A percentile compares a stretch with the other conserved stretches of the same genome.
Evolutionary conservation across 35 echinoderm and acorn worm genomes (phyloP).

Genomic region (Apostichopus parvimensis): DNA sequence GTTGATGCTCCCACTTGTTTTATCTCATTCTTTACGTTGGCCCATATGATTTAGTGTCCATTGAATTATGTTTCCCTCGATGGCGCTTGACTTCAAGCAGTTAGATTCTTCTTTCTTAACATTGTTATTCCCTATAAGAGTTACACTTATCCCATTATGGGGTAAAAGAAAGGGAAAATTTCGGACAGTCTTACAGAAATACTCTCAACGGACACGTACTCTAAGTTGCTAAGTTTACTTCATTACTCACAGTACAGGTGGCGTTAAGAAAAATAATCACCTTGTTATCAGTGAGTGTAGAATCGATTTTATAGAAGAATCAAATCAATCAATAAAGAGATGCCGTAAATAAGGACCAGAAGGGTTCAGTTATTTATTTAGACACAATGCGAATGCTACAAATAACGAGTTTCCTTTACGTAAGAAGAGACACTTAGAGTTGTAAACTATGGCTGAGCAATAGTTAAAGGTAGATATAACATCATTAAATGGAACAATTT

Average conservation of each 20-base stretch:
- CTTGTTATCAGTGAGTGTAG: background rate
- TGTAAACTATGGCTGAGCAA: background rate
- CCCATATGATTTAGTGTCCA: slow-evolving; percentile 1
- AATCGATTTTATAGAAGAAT: background rate
- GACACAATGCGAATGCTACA: background rate
- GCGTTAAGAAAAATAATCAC: background rate
- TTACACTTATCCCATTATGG: background rate
- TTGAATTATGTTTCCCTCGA: background rate
- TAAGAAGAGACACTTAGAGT: slow-evolving; percentile 8
- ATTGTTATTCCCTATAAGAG: background rate
- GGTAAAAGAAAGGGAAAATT: background rate
- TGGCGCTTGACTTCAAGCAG: background rate
- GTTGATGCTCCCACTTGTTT: background rate
- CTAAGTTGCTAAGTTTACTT: background rate
- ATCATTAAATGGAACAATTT: background rate
- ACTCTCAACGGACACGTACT: background rate
- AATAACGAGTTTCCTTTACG: background rate
- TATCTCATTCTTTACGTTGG: background rate
- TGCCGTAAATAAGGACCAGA: background rate
- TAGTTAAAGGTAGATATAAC: background rate
- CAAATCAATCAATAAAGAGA: slow-evolving; percentile 13
- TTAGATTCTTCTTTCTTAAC: background rate
- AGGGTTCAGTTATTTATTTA: background rate
- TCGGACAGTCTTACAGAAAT: background rate
- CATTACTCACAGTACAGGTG: background rate